These are phyloP conservation scores for Scyliorhinus canicula DNA, from an alignment of 2,797 vertebrate species.

Conservation along the genomic window DNA sequence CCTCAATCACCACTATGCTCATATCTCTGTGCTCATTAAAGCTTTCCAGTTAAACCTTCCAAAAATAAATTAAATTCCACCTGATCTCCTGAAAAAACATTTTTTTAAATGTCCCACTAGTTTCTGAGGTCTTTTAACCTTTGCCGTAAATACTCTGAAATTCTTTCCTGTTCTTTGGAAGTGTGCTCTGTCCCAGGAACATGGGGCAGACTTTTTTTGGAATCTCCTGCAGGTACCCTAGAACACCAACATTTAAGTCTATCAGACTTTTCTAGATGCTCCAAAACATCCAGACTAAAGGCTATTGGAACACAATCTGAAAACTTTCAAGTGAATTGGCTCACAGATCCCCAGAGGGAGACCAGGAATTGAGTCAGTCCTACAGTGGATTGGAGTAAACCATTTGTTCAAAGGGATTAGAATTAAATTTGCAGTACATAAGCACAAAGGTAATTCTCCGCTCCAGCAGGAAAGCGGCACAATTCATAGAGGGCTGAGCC, in stretches of 20 bases:
- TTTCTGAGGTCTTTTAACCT: background rate
- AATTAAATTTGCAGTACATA: background rate
- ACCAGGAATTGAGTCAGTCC: background rate
- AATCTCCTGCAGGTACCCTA: background rate
- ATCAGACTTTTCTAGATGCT: background rate
- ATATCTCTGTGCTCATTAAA: background rate
- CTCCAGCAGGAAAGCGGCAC: background rate
- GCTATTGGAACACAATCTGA: background rate
- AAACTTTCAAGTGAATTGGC: background rate
- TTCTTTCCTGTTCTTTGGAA: background rate
- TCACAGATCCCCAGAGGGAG: background rate
- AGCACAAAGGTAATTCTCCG: background rate
- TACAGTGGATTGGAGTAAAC: background rate
- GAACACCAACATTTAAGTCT: background rate
- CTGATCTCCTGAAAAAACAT: background rate
- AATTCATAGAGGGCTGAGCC: background rate
- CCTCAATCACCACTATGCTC: background rate
- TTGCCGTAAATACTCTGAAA: background rate
- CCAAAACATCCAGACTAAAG: background rate
- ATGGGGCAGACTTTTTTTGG: background rate
- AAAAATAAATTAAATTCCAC: background rate
- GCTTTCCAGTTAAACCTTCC: background rate
- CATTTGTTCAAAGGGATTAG: background rate
- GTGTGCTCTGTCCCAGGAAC: background rate
- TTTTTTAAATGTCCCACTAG: background rate